Conservation (phyloP, 2,797 vertebrate genomes). For the Bovichtus diacanthus region DNA sequence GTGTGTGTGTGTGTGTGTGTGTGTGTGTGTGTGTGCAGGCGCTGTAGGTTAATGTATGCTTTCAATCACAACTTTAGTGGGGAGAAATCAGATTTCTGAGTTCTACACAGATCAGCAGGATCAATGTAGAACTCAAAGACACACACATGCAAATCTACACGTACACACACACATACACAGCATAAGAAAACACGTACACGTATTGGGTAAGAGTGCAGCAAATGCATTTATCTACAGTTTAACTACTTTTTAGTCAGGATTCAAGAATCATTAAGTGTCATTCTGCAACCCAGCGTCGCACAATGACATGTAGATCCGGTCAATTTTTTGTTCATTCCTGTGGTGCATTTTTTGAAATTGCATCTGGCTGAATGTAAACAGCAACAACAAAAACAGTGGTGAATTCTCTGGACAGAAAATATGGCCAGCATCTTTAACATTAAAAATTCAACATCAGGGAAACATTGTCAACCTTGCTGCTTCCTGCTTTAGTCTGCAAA, state of each 20-base stretch:
- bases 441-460: background rate
- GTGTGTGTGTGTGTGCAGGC: constrained; percentile 31
- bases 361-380: too few species aligned
- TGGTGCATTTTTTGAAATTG: too few species aligned
- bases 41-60: constrained; percentile 77
- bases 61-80: constrained; percentile 72
- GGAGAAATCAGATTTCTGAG: constrained; percentile 77
- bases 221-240: constrained; percentile 8
- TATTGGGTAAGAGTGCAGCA: constrained; percentile 9
- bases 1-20: constrained; percentile 37
- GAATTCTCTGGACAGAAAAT: too few species aligned
- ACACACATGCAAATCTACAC: constrained; percentile 12
- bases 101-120: too few species aligned
- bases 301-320: too few species aligned
- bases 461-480: constrained; percentile 43
- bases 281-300: too few species aligned
- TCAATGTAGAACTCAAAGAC: constrained; percentile 36
- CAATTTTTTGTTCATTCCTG: too few species aligned
- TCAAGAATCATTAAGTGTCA: too few species aligned
- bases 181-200: constrained; percentile 34
- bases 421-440: background rate
- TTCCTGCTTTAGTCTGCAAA: constrained; percentile 45
- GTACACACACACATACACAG: background rate
- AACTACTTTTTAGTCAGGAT: too few species aligned
- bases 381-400: too few species aligned